Percentiles rank a stretch among this genome's conserved stretches.
These are phyloP conservation scores for Caenorhabditis imperialis DNA, from an alignment of 2,888 invertebrate genomes.

Conservation along the genomic window DNA sequence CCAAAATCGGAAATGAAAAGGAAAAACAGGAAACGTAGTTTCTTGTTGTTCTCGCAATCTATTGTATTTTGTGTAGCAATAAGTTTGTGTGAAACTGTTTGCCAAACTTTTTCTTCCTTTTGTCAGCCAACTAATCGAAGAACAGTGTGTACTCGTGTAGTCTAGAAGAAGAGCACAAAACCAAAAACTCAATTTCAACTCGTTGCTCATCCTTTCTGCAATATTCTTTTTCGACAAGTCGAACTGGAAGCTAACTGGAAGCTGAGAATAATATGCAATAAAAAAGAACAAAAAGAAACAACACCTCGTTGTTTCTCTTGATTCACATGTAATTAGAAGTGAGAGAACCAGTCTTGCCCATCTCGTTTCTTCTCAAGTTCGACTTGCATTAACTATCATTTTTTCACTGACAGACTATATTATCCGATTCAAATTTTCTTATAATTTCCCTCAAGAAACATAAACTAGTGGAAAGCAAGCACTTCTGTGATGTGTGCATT, in stretches of 20 bases:
- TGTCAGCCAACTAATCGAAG: slow-evolving; percentile 23
- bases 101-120: slow-evolving; percentile 20
- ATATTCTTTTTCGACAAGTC: too few relatives aligned
- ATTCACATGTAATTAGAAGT: slow-evolving; percentile 28
- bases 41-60: too few relatives aligned
- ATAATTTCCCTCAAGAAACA: too few relatives aligned
- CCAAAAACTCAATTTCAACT: too few relatives aligned
- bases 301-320: too few relatives aligned
- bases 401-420: neutral
- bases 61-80: neutral
- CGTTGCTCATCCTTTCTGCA: too few relatives aligned
- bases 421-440: too few relatives aligned
- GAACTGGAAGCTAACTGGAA: too few relatives aligned
- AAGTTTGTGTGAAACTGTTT: slow-evolving; percentile 23
- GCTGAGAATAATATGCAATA: neutral
- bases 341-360: slow-evolving; percentile 28
- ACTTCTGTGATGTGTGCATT: too few relatives aligned
- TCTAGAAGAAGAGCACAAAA: slow-evolving; percentile 3
- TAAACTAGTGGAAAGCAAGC: too few relatives aligned
- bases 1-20: too few relatives aligned
- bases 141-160: slow-evolving; percentile 5
- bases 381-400: slow-evolving; percentile 12
- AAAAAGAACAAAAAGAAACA: neutral
- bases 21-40: too few relatives aligned
- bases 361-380: slow-evolving; percentile 1